Evolutionary conservation across 2,888 invertebrate species (phyloP).

Genomic region (Schrankia costaestrigalis): DNA sequence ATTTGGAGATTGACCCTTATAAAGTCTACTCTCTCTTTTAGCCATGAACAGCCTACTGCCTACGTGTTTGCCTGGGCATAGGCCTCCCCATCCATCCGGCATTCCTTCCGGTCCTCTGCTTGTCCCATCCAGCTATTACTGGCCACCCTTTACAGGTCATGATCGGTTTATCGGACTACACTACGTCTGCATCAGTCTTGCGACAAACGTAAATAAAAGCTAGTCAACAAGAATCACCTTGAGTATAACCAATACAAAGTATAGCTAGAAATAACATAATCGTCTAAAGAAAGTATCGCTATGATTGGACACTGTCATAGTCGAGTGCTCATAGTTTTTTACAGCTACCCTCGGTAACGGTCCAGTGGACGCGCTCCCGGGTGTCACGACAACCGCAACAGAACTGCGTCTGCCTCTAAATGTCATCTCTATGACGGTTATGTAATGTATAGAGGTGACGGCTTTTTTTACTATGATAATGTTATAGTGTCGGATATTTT

Average conservation of each 20-base stretch:
- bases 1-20: too few relatives aligned
- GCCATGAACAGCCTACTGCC: too few relatives aligned
- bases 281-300: constrained; percentile 18
- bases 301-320: constrained; percentile 45
- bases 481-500: too few relatives aligned
- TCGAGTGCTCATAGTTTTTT: constrained; percentile 63
- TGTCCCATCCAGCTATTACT: too few relatives aligned
- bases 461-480: constrained; percentile 19
- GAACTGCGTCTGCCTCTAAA: constrained; percentile 7
- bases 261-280: constrained; percentile 6
- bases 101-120: too few relatives aligned
- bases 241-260: constrained; percentile 3
- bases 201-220: too few relatives aligned
- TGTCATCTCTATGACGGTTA: constrained; percentile 24
- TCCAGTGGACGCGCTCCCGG: constrained; percentile 48
- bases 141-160: too few relatives aligned
- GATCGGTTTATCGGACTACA: too few relatives aligned
- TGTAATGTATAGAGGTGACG: constrained; percentile 21
- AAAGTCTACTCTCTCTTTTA: too few relatives aligned
- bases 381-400: constrained; percentile 64
- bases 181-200: not conserved
- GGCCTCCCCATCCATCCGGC: too few relatives aligned
- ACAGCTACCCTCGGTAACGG: constrained; percentile 60
- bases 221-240: too few relatives aligned
- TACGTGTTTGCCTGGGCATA: too few relatives aligned